A percentile compares a stretch with the other conserved stretches of the same genome.
Evolutionary conservation across 2,113 vertebrate species (phyloP).

Genomic region (Trogon surrucura): DNA sequence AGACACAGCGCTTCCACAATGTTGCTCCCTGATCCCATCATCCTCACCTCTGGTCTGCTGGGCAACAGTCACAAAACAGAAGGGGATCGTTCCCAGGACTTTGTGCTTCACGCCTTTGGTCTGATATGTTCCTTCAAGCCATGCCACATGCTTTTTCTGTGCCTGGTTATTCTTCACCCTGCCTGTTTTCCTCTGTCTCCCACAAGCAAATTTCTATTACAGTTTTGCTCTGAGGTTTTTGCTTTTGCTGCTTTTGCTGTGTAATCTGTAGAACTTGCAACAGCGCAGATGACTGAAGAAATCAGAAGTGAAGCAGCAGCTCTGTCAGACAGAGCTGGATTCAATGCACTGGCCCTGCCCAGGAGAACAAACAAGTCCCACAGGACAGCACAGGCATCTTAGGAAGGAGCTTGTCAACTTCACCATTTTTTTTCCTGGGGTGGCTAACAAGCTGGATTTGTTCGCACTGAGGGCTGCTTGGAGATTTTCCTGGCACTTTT

Average conservation of each 20-base stretch:
- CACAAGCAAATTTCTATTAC: background rate
- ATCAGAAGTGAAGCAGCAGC: background rate
- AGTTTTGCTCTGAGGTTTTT: background rate
- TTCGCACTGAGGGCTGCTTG: background rate
- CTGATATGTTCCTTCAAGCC: background rate
- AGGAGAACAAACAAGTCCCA: background rate
- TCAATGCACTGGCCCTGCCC: background rate
- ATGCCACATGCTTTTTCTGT: background rate
- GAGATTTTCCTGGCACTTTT: slow-evolving; percentile 20
- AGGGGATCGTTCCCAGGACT: background rate
- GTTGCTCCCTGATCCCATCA: background rate
- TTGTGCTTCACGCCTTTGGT: background rate
- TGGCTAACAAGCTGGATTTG: background rate
- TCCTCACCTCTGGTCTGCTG: background rate
- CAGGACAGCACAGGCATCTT: background rate
- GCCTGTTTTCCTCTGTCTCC: background rate
- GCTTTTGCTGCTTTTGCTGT: background rate
- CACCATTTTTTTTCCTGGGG: background rate
- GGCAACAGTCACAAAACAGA: background rate
- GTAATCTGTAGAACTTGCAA: background rate
- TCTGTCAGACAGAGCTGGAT: background rate
- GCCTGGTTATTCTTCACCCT: background rate
- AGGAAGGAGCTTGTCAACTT: background rate
- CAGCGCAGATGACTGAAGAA: background rate
- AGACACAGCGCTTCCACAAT: background rate